Evolutionary conservation across 2,797 vertebrate genomes (phyloP), one percentile per base, ranked within the genome.

Genomic region (Meriones psammophilus): DNA sequence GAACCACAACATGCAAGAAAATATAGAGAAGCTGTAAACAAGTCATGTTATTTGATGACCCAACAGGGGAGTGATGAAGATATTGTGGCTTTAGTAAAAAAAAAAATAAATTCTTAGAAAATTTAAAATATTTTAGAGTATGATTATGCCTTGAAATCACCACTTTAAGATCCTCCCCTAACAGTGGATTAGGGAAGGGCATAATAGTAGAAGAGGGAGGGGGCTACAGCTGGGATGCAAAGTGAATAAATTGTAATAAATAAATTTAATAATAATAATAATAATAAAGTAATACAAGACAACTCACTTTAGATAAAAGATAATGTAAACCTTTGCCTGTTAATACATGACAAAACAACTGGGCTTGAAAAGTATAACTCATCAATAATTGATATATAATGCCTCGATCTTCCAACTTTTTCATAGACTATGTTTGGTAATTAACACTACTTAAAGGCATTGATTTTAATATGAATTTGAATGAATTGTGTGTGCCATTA

Each of bases 391-490:
- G 86, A 98, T 96, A 86, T 73, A 95, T 90, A 97, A 98, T 97
- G 97, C 97, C 92, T 95, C 91, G 17, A 76, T 93, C 58, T 92
- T 97, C 85, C 50, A 96, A 87, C 84, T 97, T 96, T 7, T 93
- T 97, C 93, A 36, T 90, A 76, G 98, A 97, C 97, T 97, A 98
- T 95, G 98, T 98, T 95, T 94, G 93, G 96, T 98, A 96, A 98
- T 98, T 98, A 98, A 83, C 85, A 97, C 95, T 97, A 97, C 85
- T 76, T 92, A 94, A 92, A 97, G 89, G 96, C 92, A 98, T 98
- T 98, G 97, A 98, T 98, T 98, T 98, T 98, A 98, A 97, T 98
- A 96, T 69, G 79, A 77, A 68, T 98, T 97, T 97, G 87, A 86
- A 76, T 97, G 96, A 98, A 98, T 98, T 97, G 91, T 98, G 98